phyloP scores from a whole-genome alignment of 37 sponge, comb jelly and placozoan species.

The Beroe forskalii region DNA sequence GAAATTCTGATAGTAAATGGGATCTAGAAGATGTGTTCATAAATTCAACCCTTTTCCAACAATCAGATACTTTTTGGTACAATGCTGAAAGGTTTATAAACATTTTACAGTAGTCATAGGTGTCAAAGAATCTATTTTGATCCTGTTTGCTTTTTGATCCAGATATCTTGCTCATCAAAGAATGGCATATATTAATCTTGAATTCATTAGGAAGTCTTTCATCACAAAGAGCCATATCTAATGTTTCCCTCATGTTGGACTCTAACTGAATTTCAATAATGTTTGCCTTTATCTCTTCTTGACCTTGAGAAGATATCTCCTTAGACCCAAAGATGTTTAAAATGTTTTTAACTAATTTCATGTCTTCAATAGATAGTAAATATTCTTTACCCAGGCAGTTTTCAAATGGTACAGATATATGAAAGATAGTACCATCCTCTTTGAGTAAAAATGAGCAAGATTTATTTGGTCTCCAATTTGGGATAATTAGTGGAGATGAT shows the following conservation, averaged over 20 bases:
- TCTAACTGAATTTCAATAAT: neutral
- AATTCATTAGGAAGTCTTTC: neutral
- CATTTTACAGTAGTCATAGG: neutral
- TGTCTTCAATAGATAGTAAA: constrained; percentile 12
- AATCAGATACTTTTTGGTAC: neutral
- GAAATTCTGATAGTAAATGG: neutral
- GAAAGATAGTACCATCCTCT: neutral
- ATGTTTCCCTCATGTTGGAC: neutral
- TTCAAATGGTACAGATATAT: constrained; percentile 50
- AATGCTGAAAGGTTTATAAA: neutral
- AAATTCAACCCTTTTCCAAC: neutral
- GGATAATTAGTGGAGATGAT: neutral
- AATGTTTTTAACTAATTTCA: neutral
- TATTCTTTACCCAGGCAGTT: constrained; percentile 20
- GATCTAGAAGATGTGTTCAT: neutral
- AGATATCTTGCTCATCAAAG: constrained; percentile 7
- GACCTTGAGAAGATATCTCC: neutral
- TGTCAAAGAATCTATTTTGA: too few species aligned
- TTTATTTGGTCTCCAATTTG: constrained; percentile 30
- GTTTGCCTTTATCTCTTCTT: neutral
- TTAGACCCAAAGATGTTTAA: neutral
- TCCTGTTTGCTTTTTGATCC: too few species aligned
- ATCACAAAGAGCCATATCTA: neutral
- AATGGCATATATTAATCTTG: neutral
- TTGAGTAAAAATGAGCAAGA: neutral